Evolutionary conservation across 2,113 vertebrate species (phyloP).

Genomic region (Vidua chalybeata): DNA sequence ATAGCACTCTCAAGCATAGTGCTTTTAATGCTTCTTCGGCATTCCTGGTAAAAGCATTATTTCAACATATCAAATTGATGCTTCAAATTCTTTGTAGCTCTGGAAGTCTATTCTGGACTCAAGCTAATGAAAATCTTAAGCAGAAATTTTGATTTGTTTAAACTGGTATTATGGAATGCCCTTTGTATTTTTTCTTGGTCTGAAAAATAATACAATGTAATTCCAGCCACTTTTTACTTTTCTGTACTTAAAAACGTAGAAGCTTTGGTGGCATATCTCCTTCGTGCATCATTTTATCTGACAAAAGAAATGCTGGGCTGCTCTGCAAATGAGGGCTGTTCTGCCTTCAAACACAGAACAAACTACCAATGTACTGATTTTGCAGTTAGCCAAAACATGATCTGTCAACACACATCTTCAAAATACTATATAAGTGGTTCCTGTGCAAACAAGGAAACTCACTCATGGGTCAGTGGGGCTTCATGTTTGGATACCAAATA

Average conservation of each 20-base stretch:
- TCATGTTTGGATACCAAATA: not conserved
- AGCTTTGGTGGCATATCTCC: accelerated
- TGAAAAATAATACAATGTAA: not conserved
- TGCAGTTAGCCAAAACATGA: not conserved
- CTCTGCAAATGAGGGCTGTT: not conserved
- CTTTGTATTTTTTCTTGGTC: not conserved
- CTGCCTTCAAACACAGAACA: not conserved
- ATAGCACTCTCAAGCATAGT: not conserved
- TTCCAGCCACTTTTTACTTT: not conserved
- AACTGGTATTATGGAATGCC: not conserved
- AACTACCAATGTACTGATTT: not conserved
- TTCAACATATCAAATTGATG: not conserved
- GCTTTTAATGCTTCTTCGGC: constrained; percentile 21
- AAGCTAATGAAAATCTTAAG: not conserved
- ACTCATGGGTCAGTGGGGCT: not conserved
- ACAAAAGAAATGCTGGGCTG: not conserved
- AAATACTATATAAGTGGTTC: not conserved
- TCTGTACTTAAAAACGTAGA: not conserved
- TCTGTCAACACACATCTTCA: not conserved
- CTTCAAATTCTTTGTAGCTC: not conserved
- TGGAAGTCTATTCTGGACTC: not conserved
- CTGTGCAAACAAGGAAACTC: not conserved
- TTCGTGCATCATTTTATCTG: not conserved
- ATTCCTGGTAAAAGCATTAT: not conserved
- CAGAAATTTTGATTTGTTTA: not conserved